Percentiles rank a stretch among this genome's conserved stretches.
These are phyloP conservation scores for Callipepla squamata DNA, from an alignment of 2,113 vertebrate species.

Conservation along the genomic window DNA sequence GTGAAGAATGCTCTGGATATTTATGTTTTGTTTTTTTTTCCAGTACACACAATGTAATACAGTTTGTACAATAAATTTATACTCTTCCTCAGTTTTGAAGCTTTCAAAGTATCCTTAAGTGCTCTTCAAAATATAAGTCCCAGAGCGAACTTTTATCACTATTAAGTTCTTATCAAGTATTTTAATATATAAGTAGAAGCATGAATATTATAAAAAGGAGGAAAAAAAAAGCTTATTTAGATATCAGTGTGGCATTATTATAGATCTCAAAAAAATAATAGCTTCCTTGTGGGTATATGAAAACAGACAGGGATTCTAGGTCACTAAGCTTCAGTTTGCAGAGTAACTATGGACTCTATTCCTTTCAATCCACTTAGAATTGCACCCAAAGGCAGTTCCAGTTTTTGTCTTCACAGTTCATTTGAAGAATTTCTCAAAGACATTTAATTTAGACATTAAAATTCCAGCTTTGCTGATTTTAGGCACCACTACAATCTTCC, in stretches of 20 bases:
- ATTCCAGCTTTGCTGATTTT: background rate
- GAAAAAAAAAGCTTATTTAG: background rate
- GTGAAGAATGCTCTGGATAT: background rate
- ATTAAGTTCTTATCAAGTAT: background rate
- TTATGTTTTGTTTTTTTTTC: background rate
- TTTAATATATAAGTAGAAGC: background rate
- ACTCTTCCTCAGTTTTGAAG: background rate
- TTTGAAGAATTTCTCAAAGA: background rate
- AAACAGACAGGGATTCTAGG: background rate
- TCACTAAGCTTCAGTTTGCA: background rate
- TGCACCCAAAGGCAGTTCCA: background rate
- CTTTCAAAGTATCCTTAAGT: background rate
- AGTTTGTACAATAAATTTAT: background rate
- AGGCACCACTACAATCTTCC: background rate
- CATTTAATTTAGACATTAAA: background rate
- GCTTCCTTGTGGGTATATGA: background rate
- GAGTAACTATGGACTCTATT: background rate
- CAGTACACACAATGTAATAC: background rate
- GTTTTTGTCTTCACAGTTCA: background rate
- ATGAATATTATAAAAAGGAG: background rate
- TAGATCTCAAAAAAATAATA: background rate
- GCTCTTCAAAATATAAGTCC: background rate
- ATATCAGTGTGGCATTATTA: fast-evolving
- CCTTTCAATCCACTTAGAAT: background rate
- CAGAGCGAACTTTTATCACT: background rate